Conservation (phyloP, 2,113 vertebrate species). For the Poeciliopsis retropinna region DNA sequence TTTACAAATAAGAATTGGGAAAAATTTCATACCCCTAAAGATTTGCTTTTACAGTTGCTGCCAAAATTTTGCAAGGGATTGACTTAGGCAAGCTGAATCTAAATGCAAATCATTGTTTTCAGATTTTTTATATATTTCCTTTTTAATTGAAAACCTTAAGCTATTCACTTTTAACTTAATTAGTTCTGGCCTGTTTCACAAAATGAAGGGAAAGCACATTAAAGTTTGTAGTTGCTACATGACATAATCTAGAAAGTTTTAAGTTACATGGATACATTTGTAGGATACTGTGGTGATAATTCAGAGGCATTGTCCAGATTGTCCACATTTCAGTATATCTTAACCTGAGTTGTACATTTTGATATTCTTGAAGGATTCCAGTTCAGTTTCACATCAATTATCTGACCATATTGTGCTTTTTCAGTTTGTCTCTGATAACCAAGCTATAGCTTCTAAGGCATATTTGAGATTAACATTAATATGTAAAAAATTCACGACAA, state of each 20-base stretch:
- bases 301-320: not conserved
- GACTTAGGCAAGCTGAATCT: no score
- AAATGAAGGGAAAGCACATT: not conserved
- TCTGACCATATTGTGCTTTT: not conserved
- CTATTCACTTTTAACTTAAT: no score
- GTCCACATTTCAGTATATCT: no score
- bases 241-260: not conserved
- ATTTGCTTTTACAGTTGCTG: no score
- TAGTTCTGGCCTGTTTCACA: not conserved
- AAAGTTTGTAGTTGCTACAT: not conserved
- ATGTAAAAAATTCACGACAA: no score
- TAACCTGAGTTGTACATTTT: not conserved
- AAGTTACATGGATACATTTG: not conserved
- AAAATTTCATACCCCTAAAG: not conserved
- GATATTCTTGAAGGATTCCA: not conserved
- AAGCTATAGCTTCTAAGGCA: no score
- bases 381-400: not conserved
- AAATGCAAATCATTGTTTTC: no score
- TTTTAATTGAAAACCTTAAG: no score
- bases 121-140: no score
- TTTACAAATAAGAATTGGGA: not conserved
- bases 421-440: no score
- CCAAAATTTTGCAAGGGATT: no score
- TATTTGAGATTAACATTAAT: no score
- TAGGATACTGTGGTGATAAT: not conserved